Evolutionary conservation across 2,888 invertebrate species (phyloP).

Genomic region (Mythimna lalbum): DNA sequence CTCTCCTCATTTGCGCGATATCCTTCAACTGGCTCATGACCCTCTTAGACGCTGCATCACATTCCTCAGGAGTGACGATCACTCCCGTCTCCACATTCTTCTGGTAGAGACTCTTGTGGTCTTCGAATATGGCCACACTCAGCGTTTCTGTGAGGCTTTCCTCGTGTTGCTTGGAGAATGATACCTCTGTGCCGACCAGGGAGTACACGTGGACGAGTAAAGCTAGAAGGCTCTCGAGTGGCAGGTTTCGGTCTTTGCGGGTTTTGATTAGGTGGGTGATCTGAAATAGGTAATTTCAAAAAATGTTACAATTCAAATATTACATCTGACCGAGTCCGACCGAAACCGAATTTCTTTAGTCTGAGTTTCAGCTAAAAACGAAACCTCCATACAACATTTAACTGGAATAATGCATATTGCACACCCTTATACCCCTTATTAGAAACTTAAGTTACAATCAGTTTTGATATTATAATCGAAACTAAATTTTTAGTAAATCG

Average conservation of each 20-base stretch:
- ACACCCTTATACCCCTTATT: too few species aligned
- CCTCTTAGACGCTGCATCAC: slow-evolving; percentile 73
- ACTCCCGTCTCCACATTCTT: slow-evolving; percentile 60
- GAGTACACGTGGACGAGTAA: slow-evolving; percentile 92
- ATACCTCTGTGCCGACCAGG: slow-evolving; percentile 90
- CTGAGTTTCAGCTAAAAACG: too few species aligned
- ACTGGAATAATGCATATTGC: too few species aligned
- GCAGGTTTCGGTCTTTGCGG: slow-evolving; percentile 87
- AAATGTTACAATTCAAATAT: not conserved
- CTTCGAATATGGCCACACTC: slow-evolving; percentile 90
- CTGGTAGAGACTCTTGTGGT: slow-evolving; percentile 79
- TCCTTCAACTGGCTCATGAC: slow-evolving; percentile 80
- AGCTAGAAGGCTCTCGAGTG: slow-evolving; percentile 90
- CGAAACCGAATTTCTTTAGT: too few species aligned
- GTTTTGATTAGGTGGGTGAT: slow-evolving; percentile 90
- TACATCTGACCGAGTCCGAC: too few species aligned
- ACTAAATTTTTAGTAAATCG: too few species aligned
- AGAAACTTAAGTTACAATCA: too few species aligned
- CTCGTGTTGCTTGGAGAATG: slow-evolving; percentile 89
- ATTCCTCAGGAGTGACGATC: slow-evolving; percentile 77
- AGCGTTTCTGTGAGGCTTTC: slow-evolving; percentile 86
- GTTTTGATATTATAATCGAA: too few species aligned
- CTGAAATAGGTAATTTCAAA: slow-evolving; percentile 74
- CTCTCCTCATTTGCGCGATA: slow-evolving; percentile 81
- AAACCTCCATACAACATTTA: too few species aligned